Base-by-base conservation (phyloP, 2,888 invertebrate genomes). In the Eremobia ochroleuca region DNA sequence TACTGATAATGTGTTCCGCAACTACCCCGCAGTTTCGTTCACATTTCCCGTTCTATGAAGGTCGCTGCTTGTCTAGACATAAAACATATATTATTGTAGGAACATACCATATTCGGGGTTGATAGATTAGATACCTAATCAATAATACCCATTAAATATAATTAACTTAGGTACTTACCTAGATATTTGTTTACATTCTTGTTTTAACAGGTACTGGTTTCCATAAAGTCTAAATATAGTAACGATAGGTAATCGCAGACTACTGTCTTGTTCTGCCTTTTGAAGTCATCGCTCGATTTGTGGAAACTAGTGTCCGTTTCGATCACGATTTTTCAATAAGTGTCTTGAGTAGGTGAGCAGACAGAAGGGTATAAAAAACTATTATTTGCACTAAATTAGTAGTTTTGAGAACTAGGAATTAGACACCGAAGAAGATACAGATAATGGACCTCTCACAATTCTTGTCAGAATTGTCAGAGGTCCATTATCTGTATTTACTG, bases 241-340 rank as follows among this genome's bases (percentile, higher is more conserved):
- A 21, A 59, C 40, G 15, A 62, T 62, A n/a, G n/a, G n/a, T n/a
- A 21, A 55, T 49, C 34, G 28, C 37, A 28, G 15, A 59, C 68
- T 37, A 28, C 31, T n/a, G n/a, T n/a, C n/a, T 49, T 70, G 61
- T 31, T 49, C 11, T 11, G n/a, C 25, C 4, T 3, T 59, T 43
- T 75, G 31, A 37, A 65, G 65, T 66, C 69, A 75, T 70, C 65
- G 65, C 75, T 75, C 13, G n/a, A 59, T 75, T 75, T 59, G 34
- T 65, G 15, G n/a, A n/a, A n/a, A n/a, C n/a, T n/a, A n/a, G n/a
- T n/a, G n/a, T n/a, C n/a, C 1, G 21, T 68, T 40, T 34, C 15
- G 5, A n/a, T 31, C 67, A 64, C 21, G 37, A 68, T 55, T 62
- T 43, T 72, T 37, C 11, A 55, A 15, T 21, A 46, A 34, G 18